Evolutionary conservation across 2,113 vertebrate genomes (phyloP).

Genomic region (Cyphomyrus discorhynchus): DNA sequence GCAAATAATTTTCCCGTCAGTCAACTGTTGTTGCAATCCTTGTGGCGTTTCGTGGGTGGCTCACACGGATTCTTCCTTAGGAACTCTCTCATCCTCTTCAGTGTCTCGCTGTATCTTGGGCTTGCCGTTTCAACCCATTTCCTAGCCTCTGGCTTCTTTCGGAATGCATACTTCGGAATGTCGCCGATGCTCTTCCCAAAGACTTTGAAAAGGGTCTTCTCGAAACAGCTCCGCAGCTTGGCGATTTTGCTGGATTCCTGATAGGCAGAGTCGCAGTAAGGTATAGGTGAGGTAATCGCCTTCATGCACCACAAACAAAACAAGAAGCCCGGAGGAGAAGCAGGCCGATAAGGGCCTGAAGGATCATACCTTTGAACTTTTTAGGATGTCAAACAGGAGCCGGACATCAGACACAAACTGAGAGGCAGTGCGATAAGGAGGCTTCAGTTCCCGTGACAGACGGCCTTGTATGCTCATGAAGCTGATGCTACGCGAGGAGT

Average conservation of each 20-base stretch:
- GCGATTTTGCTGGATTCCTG: slow-evolving; percentile 9
- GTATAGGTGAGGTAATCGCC: neutral
- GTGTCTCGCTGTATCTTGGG: slow-evolving; percentile 13
- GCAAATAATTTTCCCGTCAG: neutral
- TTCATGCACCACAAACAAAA: neutral
- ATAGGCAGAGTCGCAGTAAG: neutral
- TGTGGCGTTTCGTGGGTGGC: neutral
- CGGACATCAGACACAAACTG: slow-evolving; percentile 34
- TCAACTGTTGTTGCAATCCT: neutral
- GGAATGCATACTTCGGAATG: neutral
- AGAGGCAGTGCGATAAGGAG: slow-evolving; percentile 15
- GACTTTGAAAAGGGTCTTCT: neutral
- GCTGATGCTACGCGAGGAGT: neutral
- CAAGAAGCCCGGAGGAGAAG: neutral
- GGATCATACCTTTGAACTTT: slow-evolving; percentile 4
- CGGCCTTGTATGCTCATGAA: slow-evolving; percentile 21
- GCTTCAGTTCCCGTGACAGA: slow-evolving; percentile 20
- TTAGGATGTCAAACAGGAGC: slow-evolving; percentile 23
- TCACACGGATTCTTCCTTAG: neutral
- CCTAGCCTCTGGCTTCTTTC: neutral
- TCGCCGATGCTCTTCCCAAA: slow-evolving; percentile 2
- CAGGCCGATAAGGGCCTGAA: neutral
- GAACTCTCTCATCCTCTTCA: slow-evolving; percentile 24
- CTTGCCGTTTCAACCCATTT: neutral
- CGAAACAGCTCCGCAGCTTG: slow-evolving; percentile 23